Percentiles rank a stretch among this genome's conserved stretches.
Conservation (phyloP, 1,140 invertebrate genomes). For the Metopolophium dirhodum region DNA sequence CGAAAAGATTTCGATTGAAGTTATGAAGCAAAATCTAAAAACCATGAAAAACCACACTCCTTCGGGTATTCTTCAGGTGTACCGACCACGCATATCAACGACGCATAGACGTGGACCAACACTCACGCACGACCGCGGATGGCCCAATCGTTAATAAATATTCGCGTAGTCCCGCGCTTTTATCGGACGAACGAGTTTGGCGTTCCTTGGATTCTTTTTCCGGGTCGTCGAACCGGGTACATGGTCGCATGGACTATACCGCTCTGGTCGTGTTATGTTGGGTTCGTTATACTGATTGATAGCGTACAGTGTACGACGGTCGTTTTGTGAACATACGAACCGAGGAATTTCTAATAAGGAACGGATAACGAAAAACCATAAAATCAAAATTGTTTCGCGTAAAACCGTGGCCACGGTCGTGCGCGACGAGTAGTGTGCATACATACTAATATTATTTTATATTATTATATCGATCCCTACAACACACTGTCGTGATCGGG, state of each 20-base stretch:
- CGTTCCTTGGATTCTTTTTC: neutral
- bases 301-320: neutral
- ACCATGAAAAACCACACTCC: neutral
- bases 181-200: neutral
- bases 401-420: neutral
- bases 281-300: constrained; percentile 14
- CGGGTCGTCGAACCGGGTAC: neutral
- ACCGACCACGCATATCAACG: neutral
- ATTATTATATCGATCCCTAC: neutral
- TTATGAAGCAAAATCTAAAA: neutral
- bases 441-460: neutral
- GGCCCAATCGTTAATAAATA: neutral
- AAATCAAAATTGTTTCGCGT: neutral
- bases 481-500: neutral
- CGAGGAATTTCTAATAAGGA: neutral
- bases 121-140: neutral
- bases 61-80: neutral
- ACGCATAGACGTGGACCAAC: neutral
- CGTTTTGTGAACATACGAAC: neutral
- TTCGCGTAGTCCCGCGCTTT: neutral
- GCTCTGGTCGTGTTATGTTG: neutral
- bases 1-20: neutral
- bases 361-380: neutral
- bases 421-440: neutral
- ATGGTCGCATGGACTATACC: neutral